Base-by-base conservation (phyloP, 1,140 invertebrate species). In the Steinernema khuongi region DNA sequence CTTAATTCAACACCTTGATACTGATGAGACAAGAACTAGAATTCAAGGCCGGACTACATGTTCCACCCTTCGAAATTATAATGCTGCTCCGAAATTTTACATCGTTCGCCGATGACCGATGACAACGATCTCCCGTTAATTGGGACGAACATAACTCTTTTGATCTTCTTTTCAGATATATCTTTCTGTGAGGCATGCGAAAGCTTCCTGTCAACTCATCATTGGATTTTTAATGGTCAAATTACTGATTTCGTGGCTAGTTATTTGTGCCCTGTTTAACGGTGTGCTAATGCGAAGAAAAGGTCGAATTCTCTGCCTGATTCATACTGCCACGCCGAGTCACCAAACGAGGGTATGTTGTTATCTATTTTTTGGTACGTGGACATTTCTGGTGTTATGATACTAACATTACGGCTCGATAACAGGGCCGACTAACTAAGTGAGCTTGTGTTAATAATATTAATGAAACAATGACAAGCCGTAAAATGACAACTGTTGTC, bases 321-420 rank as follows among this genome's bases (percentile, higher is more conserved):
- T 78, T 19, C 77, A 78, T 67, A 78, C 76, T 29, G 76, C 76
- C 22, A 76, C 76, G n/a, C 73, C 69, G n/a, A 78, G 74, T 72
- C 76, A 78, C 60, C 67, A 78, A 31, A 78, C 76, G 28, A 75
- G 73, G 33, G 76, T 77, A 41, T n/a, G 71, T 71, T 71, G 22
- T 41, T 31, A 70, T n/a, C n/a, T 14, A 31, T 18, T 32, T 1
- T 28, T 28, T 19, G 22, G 18, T n/a, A 70, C 17, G 31, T 2
- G 18, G 33, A 43, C 2, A 68, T 19, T 70, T 70, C 18, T 33
- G 0, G 19, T 70, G 0, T 33, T 19, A 70, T 17, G 50, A 70
- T 70, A 26, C 26, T n/a, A 32, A 11, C n/a, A 72, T 28, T 72
- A 71, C 70, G 43, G 4, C 26, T 68, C 68, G n/a, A 41, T 7